Percentiles rank a stretch among this genome's conserved stretches.
Conservation (phyloP, 2,888 invertebrate genomes). For the Camponotus fellah region DNA sequence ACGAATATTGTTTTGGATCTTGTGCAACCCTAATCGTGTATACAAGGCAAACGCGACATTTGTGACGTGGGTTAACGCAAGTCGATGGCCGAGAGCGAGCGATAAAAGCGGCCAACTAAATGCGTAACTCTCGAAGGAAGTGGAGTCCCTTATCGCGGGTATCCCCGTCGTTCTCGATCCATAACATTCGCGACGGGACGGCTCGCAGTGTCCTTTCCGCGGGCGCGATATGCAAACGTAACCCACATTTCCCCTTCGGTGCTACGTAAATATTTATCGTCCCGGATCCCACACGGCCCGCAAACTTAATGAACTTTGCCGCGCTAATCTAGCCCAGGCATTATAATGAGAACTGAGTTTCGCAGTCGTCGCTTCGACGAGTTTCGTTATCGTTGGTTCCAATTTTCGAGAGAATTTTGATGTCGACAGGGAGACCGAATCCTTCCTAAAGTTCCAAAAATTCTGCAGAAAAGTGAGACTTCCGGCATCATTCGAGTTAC, state of each 20-base stretch:
- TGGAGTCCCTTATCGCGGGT: constrained; percentile 64
- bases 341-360: constrained; percentile 40
- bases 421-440: neutral
- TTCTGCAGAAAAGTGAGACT: neutral
- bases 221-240: constrained; percentile 73
- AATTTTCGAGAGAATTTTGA: neutral
- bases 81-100: constrained; percentile 23
- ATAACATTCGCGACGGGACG: constrained; percentile 66
- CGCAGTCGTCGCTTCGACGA: constrained; percentile 52
- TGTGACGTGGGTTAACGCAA: constrained; percentile 18
- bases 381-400: neutral
- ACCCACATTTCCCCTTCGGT: constrained; percentile 70
- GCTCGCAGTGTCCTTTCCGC: constrained; percentile 59
- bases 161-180: constrained; percentile 67
- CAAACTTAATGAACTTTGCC: constrained; percentile 61
- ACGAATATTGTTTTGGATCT: too few relatives aligned
- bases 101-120: constrained; percentile 67
- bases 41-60: neutral
- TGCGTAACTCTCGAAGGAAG: constrained; percentile 61
- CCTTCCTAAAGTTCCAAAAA: neutral
- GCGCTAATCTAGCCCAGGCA: constrained; percentile 47
- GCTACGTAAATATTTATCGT: constrained; percentile 74
- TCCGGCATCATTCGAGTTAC: neutral
- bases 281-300: constrained; percentile 54
- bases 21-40: too few relatives aligned